Conservation (phyloP, 2,797 vertebrate species). For the Galago senegalensis region DNA sequence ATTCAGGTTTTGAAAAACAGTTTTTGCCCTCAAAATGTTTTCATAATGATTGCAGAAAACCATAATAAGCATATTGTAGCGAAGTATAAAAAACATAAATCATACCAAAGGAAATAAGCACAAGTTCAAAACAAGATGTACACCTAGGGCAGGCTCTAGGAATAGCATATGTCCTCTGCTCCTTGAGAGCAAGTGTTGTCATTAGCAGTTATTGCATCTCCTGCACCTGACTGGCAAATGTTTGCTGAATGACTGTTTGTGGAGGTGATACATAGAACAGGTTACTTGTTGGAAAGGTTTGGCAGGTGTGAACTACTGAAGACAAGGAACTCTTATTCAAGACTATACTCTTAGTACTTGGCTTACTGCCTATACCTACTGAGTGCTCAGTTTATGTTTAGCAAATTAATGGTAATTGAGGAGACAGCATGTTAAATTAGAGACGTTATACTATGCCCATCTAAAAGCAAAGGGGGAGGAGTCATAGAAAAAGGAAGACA, state of each 20-base stretch:
- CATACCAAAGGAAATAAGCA: not conserved
- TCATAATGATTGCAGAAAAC: not conserved
- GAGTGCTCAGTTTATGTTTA: not conserved
- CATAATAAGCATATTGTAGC: not conserved
- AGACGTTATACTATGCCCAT: not conserved
- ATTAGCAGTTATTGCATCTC: not conserved
- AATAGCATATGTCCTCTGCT: fast-evolving
- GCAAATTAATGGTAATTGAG: not conserved
- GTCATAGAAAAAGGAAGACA: not conserved
- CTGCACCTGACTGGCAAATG: not conserved
- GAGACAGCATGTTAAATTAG: not conserved
- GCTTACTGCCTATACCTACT: not conserved
- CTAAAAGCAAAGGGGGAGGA: not conserved
- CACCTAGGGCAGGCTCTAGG: fast-evolving
- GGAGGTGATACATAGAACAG: not conserved
- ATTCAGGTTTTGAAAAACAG: not conserved
- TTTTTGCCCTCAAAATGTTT: constrained; percentile 37
- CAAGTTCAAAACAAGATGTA: not conserved
- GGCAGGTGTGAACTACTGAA: not conserved
- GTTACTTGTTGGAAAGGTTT: not conserved
- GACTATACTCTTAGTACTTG: not conserved
- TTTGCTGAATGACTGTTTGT: not conserved
- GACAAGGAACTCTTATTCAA: not conserved
- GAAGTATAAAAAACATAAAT: not conserved
- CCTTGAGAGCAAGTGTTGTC: not conserved